Base-by-base conservation (phyloP, 2,797 vertebrate species). In the Anabas testudineus region DNA sequence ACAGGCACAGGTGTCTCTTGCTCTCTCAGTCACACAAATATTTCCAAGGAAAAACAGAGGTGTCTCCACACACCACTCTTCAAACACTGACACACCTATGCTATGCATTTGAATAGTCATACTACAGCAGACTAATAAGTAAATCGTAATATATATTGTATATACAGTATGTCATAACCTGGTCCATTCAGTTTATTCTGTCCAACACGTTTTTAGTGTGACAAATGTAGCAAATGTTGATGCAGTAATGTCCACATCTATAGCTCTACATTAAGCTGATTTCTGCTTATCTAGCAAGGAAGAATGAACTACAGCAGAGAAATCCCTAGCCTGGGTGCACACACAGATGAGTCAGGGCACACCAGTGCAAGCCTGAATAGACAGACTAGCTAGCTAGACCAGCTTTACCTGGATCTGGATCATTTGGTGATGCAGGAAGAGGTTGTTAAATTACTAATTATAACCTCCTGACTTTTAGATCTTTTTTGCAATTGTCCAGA, bases 41-140 rank as follows among this genome's bases (percentile, higher is more conserved):
- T 64, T 48, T 61, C 55, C 19, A 60, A 51, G 45, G 48, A 56
- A 45, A 55, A 71, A 45, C 26, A 32, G 45, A 57, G 52, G 52
- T 46, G 18, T 67, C 46, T 67, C 10, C 21, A 51, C 14, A 41
- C 41, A 53, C 14, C 16, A 46, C 7, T 12, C 47, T 28, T 26
- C 26, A 28, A n/a, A n/a, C 6, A 28, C 26, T 28, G 26, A 22
- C 49, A 54, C 59, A 58, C 21, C 13, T 36, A 58, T 43, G 14
- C 21, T 46, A 24, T 18, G 9, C 19, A 47, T 42, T 24, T 26
- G 16, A 46, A 46, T 2, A 7, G 15, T 36, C 47, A 18, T 16
- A 28, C 18, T 18, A 26, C 18, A 28, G 28, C 14, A 58, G 15
- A n/a, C 53, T 16, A 14, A 48, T 47, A 34, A 45, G 57, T 24